Evolutionary conservation across 2,113 vertebrate genomes (phyloP), one percentile per base, ranked within the genome.

Genomic region (Muntiacus muntjak): DNA sequence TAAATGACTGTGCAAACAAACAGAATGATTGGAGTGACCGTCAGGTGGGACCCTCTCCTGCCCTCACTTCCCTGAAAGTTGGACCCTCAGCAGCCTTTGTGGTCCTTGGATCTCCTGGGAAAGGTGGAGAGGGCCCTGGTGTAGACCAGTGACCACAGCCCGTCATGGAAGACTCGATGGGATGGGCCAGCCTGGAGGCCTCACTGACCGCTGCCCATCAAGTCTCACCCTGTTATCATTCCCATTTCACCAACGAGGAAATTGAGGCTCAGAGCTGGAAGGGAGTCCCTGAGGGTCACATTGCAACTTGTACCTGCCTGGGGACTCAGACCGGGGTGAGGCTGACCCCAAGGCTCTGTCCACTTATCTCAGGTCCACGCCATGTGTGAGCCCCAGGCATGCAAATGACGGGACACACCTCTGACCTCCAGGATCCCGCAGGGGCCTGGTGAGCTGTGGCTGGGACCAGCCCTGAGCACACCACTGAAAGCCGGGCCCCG

Each of bases 151-250:
- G 28, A 57, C 1, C 1, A 7, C 45, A 74, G 45, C 33, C 17
- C 0, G 0, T 57, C 57, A 11, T 8, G 15, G 62, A 87, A 36
- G 13, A 74, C 52, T 36, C 45, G 2, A 7, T 21, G 60, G 62
- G 36, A 6, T 13, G 9, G n/a, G 25, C 17, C 28, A 17, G 55
- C 21, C 47, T 14, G 25, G 85, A 67, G n/a, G 52, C 40, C 30
- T 40, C 8, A 0, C 0, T 0, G 5, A 21, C 28, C 47, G 2
- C 3, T 23, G n/a, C 55, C 36, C 5, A 0, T 8, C 5, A 3
- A 5, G 19, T 16, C 55, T 60, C 43, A 60, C 17, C 30, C 76
- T 55, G 15, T 47, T 30, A 10, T 21, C 36, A 40, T 25, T 45
- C 47, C 33, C 50, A 47, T 30, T 58, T 83, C 52, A 74, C 11